Evolutionary conservation across 2,113 vertebrate species (phyloP).

Genomic region (Sapajus apella): DNA sequence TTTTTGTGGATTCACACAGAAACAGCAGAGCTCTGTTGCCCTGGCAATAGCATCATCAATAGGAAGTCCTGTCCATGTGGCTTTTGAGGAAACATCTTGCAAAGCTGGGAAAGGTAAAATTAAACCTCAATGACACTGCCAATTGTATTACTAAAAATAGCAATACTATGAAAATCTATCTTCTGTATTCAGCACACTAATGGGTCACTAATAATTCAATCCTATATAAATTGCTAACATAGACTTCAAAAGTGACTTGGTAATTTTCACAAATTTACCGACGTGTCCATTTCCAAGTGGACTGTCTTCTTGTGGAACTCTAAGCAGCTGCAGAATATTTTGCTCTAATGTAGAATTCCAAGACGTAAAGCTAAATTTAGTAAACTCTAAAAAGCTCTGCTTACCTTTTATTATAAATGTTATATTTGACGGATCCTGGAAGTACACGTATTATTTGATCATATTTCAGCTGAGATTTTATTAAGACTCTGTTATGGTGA

Average conservation of each 20-base stretch:
- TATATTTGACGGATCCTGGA: neutral
- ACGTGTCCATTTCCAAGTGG: neutral
- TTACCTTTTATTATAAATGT: neutral
- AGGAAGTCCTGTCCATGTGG: fast-evolving
- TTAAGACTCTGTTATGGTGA: neutral
- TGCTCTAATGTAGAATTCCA: neutral
- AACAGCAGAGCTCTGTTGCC: too few relatives aligned
- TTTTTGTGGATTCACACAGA: neutral
- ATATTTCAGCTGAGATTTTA: neutral
- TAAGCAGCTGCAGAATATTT: neutral
- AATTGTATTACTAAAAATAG: neutral
- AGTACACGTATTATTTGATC: neutral
- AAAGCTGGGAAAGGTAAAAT: neutral
- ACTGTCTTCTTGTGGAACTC: neutral
- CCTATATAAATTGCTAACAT: neutral
- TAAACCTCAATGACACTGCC: neutral
- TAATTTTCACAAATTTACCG: neutral
- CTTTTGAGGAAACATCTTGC: neutral
- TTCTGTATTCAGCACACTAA: neutral
- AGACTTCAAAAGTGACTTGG: neutral
- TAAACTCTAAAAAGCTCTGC: neutral
- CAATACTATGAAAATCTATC: neutral
- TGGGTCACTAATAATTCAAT: neutral
- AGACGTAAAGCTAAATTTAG: neutral
- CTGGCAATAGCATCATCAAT: fast-evolving